Base-by-base conservation (phyloP, 1,140 invertebrate genomes). In the Temnothorax nylanderi region DNA sequence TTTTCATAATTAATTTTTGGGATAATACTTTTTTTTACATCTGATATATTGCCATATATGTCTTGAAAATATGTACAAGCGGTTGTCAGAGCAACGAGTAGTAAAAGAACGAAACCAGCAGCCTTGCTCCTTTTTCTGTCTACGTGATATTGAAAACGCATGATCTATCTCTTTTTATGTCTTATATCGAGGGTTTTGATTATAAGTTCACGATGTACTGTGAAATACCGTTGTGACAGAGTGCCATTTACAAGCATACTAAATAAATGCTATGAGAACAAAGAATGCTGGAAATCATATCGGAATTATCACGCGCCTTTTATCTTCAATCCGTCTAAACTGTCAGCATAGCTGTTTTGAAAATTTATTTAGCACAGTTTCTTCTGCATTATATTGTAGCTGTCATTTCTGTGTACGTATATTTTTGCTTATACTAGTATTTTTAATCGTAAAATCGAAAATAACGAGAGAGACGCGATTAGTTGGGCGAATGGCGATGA, bases 211-310 rank as follows among this genome's bases (percentile, higher is more conserved):
- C 26, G 21, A 62, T n/a, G 2, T 76, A 44, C 37, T 47, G 21
- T 64, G 34, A 62, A 64, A 64, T n/a, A 11, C 37, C 44, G 2
- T 60, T 64, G 26, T 77, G 41, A 47, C 56, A 34, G 16, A 34
- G 75, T 77, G 6, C 4, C 21, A 77, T 77, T 62, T 77, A 37
- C 47, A 34, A 3, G 37, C 11, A 74, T 3, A 75, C n/a, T 32
- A 47, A 64, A 47, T 62, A 47, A 77, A 18, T 1, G 8, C 13
- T 44, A 77, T 77, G 41, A 34, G 16, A 26, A 8, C 26, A 64
- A 62, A 77, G 5, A 34, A 77, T 64, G 56, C 11, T 13, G 16
- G 21, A 64, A 77, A 64, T 21, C 1, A 32, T 47, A 47, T 44
- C 16, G 13, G 34, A 11, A 62, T 62, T 64, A 77, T 32, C 16